Conservation (phyloP, 2,888 invertebrate species). For the Apodemia mormo region DNA sequence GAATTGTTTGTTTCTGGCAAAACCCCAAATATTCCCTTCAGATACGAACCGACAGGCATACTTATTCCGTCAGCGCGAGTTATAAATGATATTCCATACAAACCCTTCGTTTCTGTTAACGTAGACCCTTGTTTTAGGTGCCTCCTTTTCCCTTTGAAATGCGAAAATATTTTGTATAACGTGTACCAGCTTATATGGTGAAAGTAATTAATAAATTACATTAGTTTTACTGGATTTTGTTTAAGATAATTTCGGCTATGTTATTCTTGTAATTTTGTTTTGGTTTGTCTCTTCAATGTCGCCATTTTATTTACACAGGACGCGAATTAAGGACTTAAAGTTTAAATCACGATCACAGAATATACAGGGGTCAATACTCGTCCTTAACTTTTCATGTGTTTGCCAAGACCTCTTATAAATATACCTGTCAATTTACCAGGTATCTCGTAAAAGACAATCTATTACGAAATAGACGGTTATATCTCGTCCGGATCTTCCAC, state of each 20-base stretch:
- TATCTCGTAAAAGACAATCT: too few species aligned
- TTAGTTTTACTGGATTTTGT: constrained; percentile 17
- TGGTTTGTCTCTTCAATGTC: background rate
- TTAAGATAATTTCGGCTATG: background rate
- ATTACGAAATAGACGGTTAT: too few species aligned
- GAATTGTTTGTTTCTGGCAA: background rate
- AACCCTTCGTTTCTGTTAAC: constrained; percentile 52
- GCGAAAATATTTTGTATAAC: constrained; percentile 41
- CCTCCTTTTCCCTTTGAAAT: constrained; percentile 40
- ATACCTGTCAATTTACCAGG: too few species aligned
- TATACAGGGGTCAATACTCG: too few species aligned
- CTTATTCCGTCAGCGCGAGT: constrained; percentile 62
- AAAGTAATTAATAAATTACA: constrained; percentile 22
- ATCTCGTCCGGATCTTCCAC: too few species aligned
- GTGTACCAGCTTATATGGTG: constrained; percentile 21
- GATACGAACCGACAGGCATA: constrained; percentile 56
- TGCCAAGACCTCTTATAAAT: too few species aligned
- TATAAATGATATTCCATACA: constrained; percentile 60
- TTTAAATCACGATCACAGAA: too few species aligned
- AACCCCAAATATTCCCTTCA: constrained; percentile 14
- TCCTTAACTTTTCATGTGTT: too few species aligned
- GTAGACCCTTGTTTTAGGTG: constrained; percentile 54
- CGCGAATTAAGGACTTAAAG: too few species aligned
- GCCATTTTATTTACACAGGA: background rate
- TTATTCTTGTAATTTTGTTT: background rate